phyloP scores from a whole-genome alignment of 2,113 vertebrate genomes.

The Festucalex cinctus region DNA sequence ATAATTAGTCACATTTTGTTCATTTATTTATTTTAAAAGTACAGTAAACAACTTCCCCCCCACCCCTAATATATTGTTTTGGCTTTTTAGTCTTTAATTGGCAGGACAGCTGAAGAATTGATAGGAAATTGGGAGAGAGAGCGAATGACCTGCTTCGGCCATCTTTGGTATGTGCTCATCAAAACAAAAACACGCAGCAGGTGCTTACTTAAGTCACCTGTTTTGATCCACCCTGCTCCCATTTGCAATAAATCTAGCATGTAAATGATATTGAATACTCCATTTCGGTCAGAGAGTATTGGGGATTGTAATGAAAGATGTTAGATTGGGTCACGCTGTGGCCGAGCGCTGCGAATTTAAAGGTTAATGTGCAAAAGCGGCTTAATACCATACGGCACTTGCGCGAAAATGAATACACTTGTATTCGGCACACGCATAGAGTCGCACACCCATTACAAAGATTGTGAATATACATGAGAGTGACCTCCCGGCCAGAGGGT shows the following conservation, averaged over 20 bases:
- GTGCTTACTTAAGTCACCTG: not conserved
- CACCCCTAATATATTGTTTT: too few relatives aligned
- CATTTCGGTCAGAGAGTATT: not conserved
- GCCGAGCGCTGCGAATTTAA: not conserved
- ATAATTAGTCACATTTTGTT: too few relatives aligned
- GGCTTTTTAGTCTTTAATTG: too few relatives aligned
- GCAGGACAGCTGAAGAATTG: too few relatives aligned
- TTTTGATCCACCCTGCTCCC: not conserved
- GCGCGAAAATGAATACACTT: not conserved
- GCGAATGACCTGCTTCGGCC: not conserved
- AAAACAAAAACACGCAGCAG: slow-evolving; percentile 31
- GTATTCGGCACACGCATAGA: not conserved
- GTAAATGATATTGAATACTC: not conserved
- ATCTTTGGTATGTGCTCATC: slow-evolving; percentile 33
- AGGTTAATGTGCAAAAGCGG: not conserved
- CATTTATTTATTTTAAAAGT: not conserved
- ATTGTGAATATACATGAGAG: not conserved
- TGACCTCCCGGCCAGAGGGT: not conserved
- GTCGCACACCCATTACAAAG: not conserved
- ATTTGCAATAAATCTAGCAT: not conserved
- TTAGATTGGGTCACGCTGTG: not conserved
- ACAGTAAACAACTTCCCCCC: too few relatives aligned
- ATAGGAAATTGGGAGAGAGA: too few relatives aligned
- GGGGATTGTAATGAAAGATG: not conserved
- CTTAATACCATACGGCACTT: not conserved